Evolutionary conservation across 92 coral and sea anemone species (phyloP).

Genomic region (Palythoa heliodiscus): DNA sequence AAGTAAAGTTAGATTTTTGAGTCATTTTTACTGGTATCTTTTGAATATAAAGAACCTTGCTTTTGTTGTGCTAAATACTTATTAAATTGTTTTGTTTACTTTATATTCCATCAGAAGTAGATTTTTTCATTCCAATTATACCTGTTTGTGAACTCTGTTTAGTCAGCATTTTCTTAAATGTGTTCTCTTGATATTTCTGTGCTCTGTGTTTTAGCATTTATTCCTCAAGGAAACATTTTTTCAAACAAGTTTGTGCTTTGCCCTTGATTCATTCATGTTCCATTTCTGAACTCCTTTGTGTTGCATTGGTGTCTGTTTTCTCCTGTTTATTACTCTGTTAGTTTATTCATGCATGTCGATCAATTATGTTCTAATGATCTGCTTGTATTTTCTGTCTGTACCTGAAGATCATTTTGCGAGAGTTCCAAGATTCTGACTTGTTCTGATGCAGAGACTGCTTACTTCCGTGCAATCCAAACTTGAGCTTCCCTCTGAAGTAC

Average conservation of each 20-base stretch:
- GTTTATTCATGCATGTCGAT: neutral
- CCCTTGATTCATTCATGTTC: neutral
- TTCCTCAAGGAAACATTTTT: neutral
- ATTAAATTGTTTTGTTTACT: too few relatives aligned
- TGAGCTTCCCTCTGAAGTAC: constrained; percentile 26
- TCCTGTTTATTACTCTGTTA: neutral
- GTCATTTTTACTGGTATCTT: too few relatives aligned
- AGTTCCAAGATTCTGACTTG: constrained; percentile 41
- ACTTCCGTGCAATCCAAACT: constrained; percentile 36
- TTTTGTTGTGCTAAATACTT: too few relatives aligned
- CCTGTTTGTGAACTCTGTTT: too few relatives aligned
- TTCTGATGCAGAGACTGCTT: constrained; percentile 38
- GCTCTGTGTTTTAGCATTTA: neutral
- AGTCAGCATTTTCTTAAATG: too few relatives aligned
- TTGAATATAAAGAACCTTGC: too few relatives aligned
- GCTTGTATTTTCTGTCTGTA: constrained; percentile 29
- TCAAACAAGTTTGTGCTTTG: neutral
- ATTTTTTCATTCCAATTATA: too few relatives aligned
- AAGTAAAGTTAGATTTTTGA: too few relatives aligned
- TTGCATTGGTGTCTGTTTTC: constrained; percentile 4
- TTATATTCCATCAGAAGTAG: too few relatives aligned
- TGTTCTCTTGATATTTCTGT: neutral
- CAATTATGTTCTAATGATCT: constrained; percentile 23
- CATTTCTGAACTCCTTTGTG: neutral
- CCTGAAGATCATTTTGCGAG: constrained; percentile 37